A percentile compares a stretch with the other conserved stretches of the same genome.
Evolutionary conservation across 2,888 invertebrate genomes (phyloP).

Genomic region (Phania funesta): DNA sequence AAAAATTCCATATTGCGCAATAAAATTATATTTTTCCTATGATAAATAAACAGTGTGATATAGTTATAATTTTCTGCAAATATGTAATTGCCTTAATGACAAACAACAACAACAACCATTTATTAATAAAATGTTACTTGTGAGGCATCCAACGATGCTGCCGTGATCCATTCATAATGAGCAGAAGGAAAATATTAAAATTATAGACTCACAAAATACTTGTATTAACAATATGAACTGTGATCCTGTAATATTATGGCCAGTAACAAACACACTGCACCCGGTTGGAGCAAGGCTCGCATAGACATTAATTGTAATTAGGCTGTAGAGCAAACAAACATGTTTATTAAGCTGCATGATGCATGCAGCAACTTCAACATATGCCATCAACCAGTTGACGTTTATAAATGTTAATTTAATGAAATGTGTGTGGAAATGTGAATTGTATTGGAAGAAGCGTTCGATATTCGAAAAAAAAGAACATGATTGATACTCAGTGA

Average conservation of each 20-base stretch:
- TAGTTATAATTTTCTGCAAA: neutral
- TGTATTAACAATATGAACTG: conserved; percentile 60
- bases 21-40: conserved; percentile 12
- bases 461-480: neutral
- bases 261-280: neutral
- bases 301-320: conserved; percentile 40
- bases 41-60: neutral
- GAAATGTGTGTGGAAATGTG: conserved; percentile 7
- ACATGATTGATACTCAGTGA: conserved; percentile 41
- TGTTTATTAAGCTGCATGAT: conserved; percentile 30
- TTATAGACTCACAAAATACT: conserved; percentile 46
- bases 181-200: conserved; percentile 21
- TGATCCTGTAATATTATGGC: conserved; percentile 52
- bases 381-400: conserved; percentile 45
- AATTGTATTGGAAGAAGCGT: neutral
- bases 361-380: conserved; percentile 18
- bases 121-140: conserved; percentile 6
- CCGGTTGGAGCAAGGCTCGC: neutral
- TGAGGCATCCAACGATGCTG: conserved; percentile 18
- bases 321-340: conserved; percentile 34
- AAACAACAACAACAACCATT: neutral
- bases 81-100: neutral
- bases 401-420: conserved; percentile 46
- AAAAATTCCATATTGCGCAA: conserved; percentile 24
- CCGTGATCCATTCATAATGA: conserved; percentile 15